These are phyloP conservation scores for Perognathus longimembris DNA, from an alignment of 2,113 vertebrate species.

Conservation along the genomic window DNA sequence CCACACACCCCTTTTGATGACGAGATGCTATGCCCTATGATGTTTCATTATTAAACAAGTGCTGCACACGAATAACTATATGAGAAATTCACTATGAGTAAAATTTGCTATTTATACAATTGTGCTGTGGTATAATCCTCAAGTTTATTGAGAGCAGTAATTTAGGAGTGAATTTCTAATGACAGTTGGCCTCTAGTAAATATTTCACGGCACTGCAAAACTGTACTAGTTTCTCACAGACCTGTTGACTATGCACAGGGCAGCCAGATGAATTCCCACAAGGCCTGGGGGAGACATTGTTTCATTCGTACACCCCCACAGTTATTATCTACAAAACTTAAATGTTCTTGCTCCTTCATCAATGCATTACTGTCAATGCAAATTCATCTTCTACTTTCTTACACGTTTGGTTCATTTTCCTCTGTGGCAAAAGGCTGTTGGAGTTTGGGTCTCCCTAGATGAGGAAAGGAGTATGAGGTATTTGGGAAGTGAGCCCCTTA, in stretches of 20 bases:
- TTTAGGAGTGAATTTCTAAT: background rate
- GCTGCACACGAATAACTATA: background rate
- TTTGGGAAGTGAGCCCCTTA: background rate
- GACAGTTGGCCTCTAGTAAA: background rate
- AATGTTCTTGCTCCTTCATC: conserved; percentile 24
- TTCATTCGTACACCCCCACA: background rate
- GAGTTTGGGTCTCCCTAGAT: background rate
- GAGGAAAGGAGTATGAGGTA: background rate
- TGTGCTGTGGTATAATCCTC: background rate
- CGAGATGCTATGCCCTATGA: background rate
- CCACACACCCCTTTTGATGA: too few species aligned
- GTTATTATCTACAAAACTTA: background rate
- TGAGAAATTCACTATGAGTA: background rate
- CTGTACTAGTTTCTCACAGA: background rate
- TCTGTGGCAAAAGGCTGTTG: background rate
- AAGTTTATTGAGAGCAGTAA: background rate
- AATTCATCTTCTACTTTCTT: conserved; percentile 4
- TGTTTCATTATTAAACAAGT: background rate
- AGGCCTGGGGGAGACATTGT: background rate
- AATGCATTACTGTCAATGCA: background rate
- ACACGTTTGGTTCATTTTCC: conserved; percentile 20
- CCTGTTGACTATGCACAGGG: background rate
- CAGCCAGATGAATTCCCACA: background rate
- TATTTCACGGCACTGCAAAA: background rate
- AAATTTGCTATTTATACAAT: background rate